Evolutionary conservation across 1,140 invertebrate species (phyloP).

Genomic region (Psix sp.): DNA sequence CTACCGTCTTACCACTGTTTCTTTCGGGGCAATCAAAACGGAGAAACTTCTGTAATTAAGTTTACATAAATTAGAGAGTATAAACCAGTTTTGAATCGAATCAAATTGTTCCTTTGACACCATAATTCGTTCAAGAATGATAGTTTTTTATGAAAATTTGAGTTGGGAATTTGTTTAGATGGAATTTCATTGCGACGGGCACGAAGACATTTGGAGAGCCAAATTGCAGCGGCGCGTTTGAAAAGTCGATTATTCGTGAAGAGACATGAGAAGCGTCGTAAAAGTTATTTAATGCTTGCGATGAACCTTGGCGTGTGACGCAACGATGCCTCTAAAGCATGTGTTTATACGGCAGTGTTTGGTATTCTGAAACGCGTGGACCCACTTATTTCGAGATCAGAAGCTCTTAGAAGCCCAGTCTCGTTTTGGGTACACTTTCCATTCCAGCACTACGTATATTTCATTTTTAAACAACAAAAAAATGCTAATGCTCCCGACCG

Average conservation of each 20-base stretch:
- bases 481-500: conserved; percentile 72
- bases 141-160: no score
- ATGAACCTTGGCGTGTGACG: conserved; percentile 44
- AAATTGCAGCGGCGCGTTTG: no score
- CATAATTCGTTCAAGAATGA: no score
- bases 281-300: conserved; percentile 50
- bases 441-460: conserved; percentile 71
- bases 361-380: conserved; percentile 73
- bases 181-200: no score
- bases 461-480: conserved; percentile 78
- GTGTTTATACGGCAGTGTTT: conserved; percentile 62
- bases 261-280: conserved; percentile 35
- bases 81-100: no score
- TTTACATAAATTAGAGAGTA: no score
- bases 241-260: conserved; percentile 35
- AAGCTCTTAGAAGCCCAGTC: conserved; percentile 62
- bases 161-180: no score
- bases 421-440: conserved; percentile 66
- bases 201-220: no score
- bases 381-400: conserved; percentile 76
- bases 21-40: no score
- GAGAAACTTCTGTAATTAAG: no score
- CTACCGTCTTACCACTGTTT: conserved; percentile 45
- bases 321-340: conserved; percentile 49
- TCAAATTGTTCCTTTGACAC: no score